Conservation (phyloP, 2,888 invertebrate genomes). For the Iselma pallidipennis region DNA sequence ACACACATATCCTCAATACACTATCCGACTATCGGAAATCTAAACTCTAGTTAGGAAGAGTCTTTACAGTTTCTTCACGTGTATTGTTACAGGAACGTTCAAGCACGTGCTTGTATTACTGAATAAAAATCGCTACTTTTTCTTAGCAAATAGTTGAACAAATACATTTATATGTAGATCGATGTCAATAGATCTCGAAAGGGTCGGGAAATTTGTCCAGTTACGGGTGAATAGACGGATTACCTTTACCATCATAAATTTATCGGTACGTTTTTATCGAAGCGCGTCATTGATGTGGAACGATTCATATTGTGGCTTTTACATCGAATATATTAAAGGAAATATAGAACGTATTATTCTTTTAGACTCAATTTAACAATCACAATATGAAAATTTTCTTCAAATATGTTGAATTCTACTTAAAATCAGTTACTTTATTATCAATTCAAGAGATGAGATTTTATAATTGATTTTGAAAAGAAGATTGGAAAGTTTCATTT, state of each 20-base stretch:
- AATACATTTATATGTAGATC: background rate
- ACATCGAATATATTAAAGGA: background rate
- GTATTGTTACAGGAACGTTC: background rate
- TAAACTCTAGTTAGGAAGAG: no score
- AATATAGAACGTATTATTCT: no score
- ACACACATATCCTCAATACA: no score
- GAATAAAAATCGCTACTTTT: background rate
- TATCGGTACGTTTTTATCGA: background rate
- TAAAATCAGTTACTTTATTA: no score
- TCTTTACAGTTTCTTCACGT: no score
- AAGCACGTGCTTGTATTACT: background rate
- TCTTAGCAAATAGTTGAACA: no score
- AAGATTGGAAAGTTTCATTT: no score
- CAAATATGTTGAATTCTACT: no score
- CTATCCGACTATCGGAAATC: no score
- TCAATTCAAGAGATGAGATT: no score
- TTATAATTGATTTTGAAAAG: no score
- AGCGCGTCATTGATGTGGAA: background rate
- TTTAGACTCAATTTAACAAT: background rate
- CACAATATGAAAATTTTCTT: no score
- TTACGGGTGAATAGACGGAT: background rate
- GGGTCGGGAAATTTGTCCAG: background rate
- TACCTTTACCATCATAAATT: background rate
- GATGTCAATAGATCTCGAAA: background rate
- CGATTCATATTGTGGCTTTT: background rate